Evolutionary conservation across 2,797 vertebrate species (phyloP).

Genomic region (Perodicticus potto): DNA sequence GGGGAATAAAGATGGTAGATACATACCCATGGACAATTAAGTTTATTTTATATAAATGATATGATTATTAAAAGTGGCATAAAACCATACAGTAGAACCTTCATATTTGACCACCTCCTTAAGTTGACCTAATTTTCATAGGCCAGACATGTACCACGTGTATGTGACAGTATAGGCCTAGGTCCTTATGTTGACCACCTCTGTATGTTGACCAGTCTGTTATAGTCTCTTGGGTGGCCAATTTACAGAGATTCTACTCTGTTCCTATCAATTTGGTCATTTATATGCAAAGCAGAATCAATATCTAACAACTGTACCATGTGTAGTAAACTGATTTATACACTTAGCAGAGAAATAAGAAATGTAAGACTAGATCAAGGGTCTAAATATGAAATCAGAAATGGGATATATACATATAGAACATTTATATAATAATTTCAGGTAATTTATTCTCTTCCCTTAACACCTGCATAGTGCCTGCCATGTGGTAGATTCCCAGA

Average conservation of each 20-base stretch:
- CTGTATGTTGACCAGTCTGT: too few relatives aligned
- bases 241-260: not conserved
- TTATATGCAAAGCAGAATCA: not conserved
- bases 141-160: too few relatives aligned
- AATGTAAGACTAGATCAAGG: constrained; percentile 4
- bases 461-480: not conserved
- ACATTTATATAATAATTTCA: not conserved
- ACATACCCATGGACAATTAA: not conserved
- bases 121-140: too few relatives aligned
- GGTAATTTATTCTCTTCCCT: not conserved
- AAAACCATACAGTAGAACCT: not conserved
- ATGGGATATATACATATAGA: not conserved
- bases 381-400: not conserved
- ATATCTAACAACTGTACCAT: not conserved
- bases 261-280: not conserved
- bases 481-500: not conserved
- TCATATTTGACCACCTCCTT: too few relatives aligned
- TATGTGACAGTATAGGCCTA: too few relatives aligned
- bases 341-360: not conserved
- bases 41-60: not conserved
- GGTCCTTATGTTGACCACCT: too few relatives aligned
- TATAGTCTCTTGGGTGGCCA: too few relatives aligned
- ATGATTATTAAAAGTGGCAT: not conserved
- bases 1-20: not conserved
- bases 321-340: not conserved